Evolutionary conservation across 2,888 invertebrate genomes (phyloP).

Genomic region (Ichneumoninae sp.): DNA sequence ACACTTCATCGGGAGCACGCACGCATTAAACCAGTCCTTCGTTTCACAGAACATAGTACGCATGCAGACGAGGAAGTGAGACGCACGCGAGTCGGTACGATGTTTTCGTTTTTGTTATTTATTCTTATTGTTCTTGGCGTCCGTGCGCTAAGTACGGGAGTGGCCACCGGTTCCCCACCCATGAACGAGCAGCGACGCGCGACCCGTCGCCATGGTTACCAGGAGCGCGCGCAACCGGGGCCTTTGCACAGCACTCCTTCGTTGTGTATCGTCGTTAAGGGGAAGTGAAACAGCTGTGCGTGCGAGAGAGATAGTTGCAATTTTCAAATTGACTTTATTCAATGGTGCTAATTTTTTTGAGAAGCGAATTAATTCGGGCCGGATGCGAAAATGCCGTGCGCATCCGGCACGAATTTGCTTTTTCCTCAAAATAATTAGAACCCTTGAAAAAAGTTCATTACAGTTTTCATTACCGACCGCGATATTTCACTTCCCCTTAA

Average conservation of each 20-base stretch:
- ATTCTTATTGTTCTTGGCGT: conserved; percentile 2
- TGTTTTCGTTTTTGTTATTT: neutral
- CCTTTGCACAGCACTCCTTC: neutral
- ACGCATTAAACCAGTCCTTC: neutral
- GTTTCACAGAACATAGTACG: neutral
- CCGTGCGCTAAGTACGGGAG: conserved; percentile 26
- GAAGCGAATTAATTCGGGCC: too few relatives aligned
- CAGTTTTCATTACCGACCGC: too few relatives aligned
- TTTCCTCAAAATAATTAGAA: too few relatives aligned
- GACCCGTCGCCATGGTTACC: conserved; percentile 40
- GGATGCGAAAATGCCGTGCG: too few relatives aligned
- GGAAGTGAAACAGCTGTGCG: too few relatives aligned
- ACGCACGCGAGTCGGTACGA: conserved; percentile 6
- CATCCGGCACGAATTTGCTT: too few relatives aligned
- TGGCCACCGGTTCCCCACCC: conserved; percentile 33
- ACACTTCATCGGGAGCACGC: conserved; percentile 1
- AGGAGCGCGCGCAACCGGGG: conserved; percentile 15
- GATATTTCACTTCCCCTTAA: neutral
- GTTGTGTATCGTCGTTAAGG: neutral
- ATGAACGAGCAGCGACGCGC: conserved; percentile 5
- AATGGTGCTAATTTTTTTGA: too few relatives aligned
- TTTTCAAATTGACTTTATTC: too few relatives aligned
- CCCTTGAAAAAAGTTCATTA: too few relatives aligned
- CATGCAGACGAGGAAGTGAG: neutral
- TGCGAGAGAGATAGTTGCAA: too few relatives aligned